These are phyloP conservation scores for Ochlodes sylvanus DNA, from an alignment of 2,888 invertebrate genomes.

Conservation along the genomic window DNA sequence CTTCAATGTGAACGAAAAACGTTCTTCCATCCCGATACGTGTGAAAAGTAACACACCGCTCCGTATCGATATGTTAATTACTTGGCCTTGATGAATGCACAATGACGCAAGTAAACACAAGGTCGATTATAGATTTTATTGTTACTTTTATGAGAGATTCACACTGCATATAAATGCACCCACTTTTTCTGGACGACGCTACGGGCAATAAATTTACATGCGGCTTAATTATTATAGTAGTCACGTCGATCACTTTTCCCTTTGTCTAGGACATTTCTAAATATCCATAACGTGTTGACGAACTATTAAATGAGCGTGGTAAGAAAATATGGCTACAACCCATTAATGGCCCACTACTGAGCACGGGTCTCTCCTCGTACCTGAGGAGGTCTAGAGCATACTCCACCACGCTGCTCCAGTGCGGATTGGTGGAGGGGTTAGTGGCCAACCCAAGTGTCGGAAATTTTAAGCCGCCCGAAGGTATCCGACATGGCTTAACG, in stretches of 20 bases:
- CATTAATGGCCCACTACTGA: too few relatives aligned
- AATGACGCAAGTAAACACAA: constrained; percentile 34
- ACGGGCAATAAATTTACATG: constrained; percentile 20
- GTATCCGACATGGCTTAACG: too few relatives aligned
- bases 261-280: constrained; percentile 22
- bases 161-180: constrained; percentile 35
- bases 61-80: constrained; percentile 40
- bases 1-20: background rate
- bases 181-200: constrained; percentile 18
- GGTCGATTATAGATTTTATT: constrained; percentile 39
- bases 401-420: too few relatives aligned
- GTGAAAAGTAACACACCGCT: constrained; percentile 38
- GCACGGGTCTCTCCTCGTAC: too few relatives aligned
- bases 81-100: constrained; percentile 23
- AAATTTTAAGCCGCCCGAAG: too few relatives aligned
- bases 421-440: too few relatives aligned
- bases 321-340: too few relatives aligned
- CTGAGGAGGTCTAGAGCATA: too few relatives aligned
- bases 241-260: constrained; percentile 30
- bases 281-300: background rate
- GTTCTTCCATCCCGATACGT: constrained; percentile 15
- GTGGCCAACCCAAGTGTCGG: too few relatives aligned
- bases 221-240: constrained; percentile 24
- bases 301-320: background rate
- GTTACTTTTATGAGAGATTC: constrained; percentile 38